These are phyloP conservation scores for Gisinianus flammeolus DNA, from an alignment of 2,888 invertebrate species.

Conservation along the genomic window DNA sequence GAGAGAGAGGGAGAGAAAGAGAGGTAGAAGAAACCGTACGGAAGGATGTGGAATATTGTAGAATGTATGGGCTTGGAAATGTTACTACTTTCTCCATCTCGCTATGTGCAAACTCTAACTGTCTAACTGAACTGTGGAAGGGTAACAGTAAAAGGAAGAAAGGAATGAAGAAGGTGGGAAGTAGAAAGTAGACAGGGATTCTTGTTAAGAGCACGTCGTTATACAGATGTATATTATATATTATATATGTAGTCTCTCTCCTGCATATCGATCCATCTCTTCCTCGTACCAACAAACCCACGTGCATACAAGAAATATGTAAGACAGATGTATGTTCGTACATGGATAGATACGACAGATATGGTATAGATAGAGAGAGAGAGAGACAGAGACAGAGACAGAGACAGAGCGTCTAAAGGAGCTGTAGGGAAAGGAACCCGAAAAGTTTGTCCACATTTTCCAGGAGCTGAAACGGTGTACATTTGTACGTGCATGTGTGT, in stretches of 20 bases:
- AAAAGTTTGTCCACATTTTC: conserved; percentile 6
- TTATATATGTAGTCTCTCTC: not conserved
- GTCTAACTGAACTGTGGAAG: too few relatives aligned
- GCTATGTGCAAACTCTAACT: too few relatives aligned
- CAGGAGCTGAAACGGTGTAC: not conserved
- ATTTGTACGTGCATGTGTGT: too few relatives aligned
- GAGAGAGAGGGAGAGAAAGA: not conserved
- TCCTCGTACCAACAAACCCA: not conserved
- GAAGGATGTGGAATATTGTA: not conserved
- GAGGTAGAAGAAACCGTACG: too few relatives aligned
- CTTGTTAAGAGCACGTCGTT: too few relatives aligned
- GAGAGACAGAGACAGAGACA: not conserved
- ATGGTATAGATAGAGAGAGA: too few relatives aligned
- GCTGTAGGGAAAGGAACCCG: not conserved
- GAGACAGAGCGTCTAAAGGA: not conserved
- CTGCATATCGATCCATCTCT: not conserved
- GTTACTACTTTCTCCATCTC: not conserved
- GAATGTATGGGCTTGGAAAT: not conserved
- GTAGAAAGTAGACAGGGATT: too few relatives aligned
- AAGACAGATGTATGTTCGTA: too few relatives aligned
- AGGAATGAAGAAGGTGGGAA: too few relatives aligned
- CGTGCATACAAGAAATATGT: not conserved
- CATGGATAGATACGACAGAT: too few relatives aligned
- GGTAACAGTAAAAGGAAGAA: too few relatives aligned
- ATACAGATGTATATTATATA: too few relatives aligned